These are phyloP conservation scores for Todiramphus saurophagus DNA, from an alignment of 2,113 vertebrate genomes.

Conservation along the genomic window DNA sequence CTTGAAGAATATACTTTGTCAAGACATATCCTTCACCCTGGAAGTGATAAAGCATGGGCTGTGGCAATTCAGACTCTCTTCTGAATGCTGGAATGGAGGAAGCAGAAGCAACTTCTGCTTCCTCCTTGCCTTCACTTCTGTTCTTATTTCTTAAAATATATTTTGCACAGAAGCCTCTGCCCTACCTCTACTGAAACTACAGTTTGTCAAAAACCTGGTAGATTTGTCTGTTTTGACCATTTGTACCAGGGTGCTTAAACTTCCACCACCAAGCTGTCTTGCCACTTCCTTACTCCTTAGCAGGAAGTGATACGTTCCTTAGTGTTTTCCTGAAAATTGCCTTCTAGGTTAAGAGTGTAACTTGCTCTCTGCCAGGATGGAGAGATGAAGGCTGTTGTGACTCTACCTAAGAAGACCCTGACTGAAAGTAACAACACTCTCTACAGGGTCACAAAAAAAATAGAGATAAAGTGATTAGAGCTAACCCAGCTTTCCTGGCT, in stretches of 20 bases:
- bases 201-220: neutral
- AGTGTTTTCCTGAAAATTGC: neutral
- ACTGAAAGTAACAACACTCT: neutral
- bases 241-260: neutral
- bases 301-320: neutral
- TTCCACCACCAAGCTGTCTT: neutral
- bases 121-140: conserved; percentile 12
- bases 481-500: neutral
- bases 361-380: neutral
- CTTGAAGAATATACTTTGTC: neutral
- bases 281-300: neutral
- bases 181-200: neutral
- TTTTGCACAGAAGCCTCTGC: neutral
- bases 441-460: neutral
- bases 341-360: neutral
- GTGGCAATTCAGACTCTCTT: neutral
- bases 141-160: neutral
- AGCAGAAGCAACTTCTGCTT: conserved; percentile 22
- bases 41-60: neutral
- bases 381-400: neutral
- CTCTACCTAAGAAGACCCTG: neutral
- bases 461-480: neutral
- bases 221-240: neutral
- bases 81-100: neutral
- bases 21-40: neutral